A percentile compares a stretch with the other conserved stretches of the same genome.
phyloP scores from a whole-genome alignment of 1,140 invertebrate genomes.

The Alviniconcha marisindica region DNA sequence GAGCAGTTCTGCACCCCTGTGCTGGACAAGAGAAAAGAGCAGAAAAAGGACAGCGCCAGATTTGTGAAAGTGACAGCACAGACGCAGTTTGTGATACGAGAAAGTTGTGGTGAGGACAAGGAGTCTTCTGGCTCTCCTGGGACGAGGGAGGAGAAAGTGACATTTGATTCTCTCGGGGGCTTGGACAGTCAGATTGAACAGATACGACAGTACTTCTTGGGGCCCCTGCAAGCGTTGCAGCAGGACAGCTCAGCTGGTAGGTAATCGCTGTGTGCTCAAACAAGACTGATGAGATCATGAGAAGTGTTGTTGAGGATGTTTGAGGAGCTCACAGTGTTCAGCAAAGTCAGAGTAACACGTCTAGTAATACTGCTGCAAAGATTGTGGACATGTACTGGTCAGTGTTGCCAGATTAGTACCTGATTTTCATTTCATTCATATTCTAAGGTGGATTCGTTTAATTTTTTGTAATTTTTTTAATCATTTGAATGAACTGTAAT shows the following conservation, averaged over 20 bases:
- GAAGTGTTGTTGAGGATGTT: neutral
- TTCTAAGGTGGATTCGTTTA: too few species aligned
- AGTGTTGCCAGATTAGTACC: too few species aligned
- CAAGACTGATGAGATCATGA: neutral
- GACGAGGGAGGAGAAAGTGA: slow-evolving; percentile 34
- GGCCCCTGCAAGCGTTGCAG: slow-evolving; percentile 25
- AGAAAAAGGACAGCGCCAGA: neutral
- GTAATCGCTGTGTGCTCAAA: neutral
- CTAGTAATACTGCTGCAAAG: neutral
- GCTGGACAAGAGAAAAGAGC: neutral
- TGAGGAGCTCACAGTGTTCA: neutral
- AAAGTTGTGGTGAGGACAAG: neutral
- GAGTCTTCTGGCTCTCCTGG: too few species aligned
- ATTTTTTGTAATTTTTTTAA: too few species aligned
- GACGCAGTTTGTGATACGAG: slow-evolving; percentile 48
- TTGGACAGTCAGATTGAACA: slow-evolving; percentile 59
- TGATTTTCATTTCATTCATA: too few species aligned
- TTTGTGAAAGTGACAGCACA: slow-evolving; percentile 51
- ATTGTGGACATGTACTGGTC: neutral
- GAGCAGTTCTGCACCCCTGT: neutral
- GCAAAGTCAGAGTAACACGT: neutral
- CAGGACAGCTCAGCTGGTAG: neutral
- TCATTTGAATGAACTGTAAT: too few species aligned
- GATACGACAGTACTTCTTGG: slow-evolving; percentile 57
- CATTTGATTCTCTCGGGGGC: slow-evolving; percentile 60